Evolutionary conservation across 2,797 vertebrate genomes (phyloP), one percentile per base, ranked within the genome.

Genomic region (Astyanax mexicanus): DNA sequence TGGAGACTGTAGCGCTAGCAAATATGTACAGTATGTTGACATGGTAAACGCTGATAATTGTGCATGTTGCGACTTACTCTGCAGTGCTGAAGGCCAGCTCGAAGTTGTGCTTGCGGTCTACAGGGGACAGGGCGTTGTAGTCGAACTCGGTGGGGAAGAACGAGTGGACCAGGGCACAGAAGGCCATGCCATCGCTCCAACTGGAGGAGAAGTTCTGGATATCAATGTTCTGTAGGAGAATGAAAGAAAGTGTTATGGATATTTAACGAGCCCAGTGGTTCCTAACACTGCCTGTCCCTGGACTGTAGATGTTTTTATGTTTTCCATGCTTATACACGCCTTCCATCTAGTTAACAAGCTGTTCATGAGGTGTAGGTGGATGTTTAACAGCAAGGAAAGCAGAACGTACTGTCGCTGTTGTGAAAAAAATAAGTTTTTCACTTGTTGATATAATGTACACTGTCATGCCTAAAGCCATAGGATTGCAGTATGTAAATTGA

Each of bases 181-280:
- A 99, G 3, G 98, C 98, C 97, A 99, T 98, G 52, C 98, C 98
- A 0, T 98, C 93, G 3, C 96, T 98, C 98, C 98, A 99, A 77
- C 98, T 99, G 74, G 97, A 98, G 2, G 98, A 99, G 83, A 99
- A 99, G 87, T 99, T 99, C 93, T 98, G 97, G 86, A 99, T 99
- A 72, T 97, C 91, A 86, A 99, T 96, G 0, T 99, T 94, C 98
- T 99, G 79, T 98, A 99, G 87, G 98, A 96, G 6, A 99, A 99
- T 86, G 95, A 95, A 2, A 0, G 93, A 94, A 0, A 96, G 96
- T 87, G 98, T 98, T 92, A 98, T 99, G 21, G 96, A 96, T 89
- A 98, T 96, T 29, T 19, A 12, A 8, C 1, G 49, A 9, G 1
- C 49, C n/a, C 2, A 11, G 21, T 25, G 19, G 21, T 52, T 10